Percentiles rank a stretch among this genome's conserved stretches.
These are phyloP conservation scores for Pheosia gnoma DNA, from an alignment of 2,888 invertebrate species.

Conservation along the genomic window DNA sequence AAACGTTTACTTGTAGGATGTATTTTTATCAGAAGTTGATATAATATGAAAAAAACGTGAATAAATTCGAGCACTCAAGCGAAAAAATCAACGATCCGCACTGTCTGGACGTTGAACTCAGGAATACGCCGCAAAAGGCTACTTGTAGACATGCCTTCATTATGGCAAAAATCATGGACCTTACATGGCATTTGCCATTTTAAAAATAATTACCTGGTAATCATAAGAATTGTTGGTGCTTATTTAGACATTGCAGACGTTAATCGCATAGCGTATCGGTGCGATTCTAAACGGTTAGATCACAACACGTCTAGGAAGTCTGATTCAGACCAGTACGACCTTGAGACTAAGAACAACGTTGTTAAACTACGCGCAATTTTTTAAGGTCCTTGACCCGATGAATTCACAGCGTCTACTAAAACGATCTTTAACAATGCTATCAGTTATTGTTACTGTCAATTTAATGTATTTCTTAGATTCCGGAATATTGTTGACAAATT, in stretches of 20 bases:
- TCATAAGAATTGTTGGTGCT: too few species aligned
- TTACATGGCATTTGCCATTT: too few species aligned
- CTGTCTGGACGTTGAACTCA: constrained; percentile 71
- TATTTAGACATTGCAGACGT: too few species aligned
- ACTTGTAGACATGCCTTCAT: constrained; percentile 19
- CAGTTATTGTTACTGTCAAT: too few species aligned
- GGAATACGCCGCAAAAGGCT: constrained; percentile 38
- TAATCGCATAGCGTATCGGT: too few species aligned
- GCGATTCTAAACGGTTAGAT: constrained; percentile 10
- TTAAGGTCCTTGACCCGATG: constrained; percentile 56
- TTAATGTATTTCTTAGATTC: too few species aligned
- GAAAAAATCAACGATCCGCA: constrained; percentile 60
- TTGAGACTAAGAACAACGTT: constrained; percentile 51
- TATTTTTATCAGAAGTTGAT: too few species aligned
- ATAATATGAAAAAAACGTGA: constrained; percentile 26
- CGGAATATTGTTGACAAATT: too few species aligned
- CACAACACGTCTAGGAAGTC: constrained; percentile 10
- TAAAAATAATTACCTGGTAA: too few species aligned
- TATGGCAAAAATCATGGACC: too few species aligned
- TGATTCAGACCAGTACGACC: constrained; percentile 30
- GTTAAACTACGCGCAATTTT: constrained; percentile 55
- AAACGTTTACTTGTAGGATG: too few species aligned
- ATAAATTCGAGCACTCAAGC: constrained; percentile 51
- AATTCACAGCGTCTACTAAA: constrained; percentile 29
- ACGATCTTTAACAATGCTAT: too few species aligned